Percentiles rank a stretch among this genome's conserved stretches.
These are phyloP conservation scores for Perca schrenkii DNA, from an alignment of 2,113 vertebrate genomes.

Conservation along the genomic window DNA sequence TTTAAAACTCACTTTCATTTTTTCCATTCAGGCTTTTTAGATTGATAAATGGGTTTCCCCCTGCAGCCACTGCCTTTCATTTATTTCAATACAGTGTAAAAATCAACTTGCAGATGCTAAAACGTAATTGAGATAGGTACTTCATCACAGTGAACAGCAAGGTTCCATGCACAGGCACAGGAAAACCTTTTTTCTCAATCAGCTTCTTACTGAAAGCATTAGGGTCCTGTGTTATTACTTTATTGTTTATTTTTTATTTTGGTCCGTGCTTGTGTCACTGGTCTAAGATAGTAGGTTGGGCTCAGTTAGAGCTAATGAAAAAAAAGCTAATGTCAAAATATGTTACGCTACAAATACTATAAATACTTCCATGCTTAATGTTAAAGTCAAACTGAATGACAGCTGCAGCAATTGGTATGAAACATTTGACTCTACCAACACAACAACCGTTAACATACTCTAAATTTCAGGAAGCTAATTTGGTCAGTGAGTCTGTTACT, in stretches of 20 bases:
- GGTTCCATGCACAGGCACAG: neutral
- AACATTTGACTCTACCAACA: neutral
- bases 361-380: neutral
- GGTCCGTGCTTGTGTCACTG: neutral
- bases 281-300: neutral
- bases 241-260: neutral
- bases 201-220: neutral
- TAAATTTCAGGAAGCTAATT: too few species aligned
- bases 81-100: slow-evolving; percentile 42
- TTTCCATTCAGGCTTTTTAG: slow-evolving; percentile 31
- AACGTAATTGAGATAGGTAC: slow-evolving; percentile 38
- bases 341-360: neutral
- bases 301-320: too few species aligned
- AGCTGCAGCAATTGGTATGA: neutral
- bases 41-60: slow-evolving; percentile 33
- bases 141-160: slow-evolving; percentile 26
- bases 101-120: slow-evolving; percentile 22
- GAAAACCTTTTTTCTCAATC: slow-evolving; percentile 3
- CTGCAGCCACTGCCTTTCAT: slow-evolving; percentile 38
- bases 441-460: neutral
- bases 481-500: too few species aligned
- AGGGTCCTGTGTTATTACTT: neutral
- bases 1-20: slow-evolving; percentile 20
- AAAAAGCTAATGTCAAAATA: neutral
- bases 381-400: neutral